phyloP scores from a whole-genome alignment of 2,113 vertebrate genomes.

The Thunnus maccoyii region DNA sequence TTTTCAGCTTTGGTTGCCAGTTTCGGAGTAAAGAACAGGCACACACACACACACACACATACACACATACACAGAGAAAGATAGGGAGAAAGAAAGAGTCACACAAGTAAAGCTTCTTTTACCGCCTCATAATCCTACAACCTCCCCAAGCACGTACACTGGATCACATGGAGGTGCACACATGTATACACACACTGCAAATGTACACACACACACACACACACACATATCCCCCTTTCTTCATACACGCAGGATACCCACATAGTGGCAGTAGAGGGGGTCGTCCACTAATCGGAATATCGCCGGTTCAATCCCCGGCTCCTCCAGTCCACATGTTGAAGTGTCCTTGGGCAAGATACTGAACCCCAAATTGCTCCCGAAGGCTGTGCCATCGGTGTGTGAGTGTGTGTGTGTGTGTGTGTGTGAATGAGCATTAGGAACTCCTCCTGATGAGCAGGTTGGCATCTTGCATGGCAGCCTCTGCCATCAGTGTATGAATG shows the following conservation, averaged over 20 bases:
- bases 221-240: not conserved
- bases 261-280: not conserved
- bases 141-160: not conserved
- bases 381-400: too few species aligned
- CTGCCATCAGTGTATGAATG: too few species aligned
- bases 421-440: too few species aligned
- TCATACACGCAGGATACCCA: slow-evolving; percentile 3
- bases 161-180: not conserved
- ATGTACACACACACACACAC: slow-evolving; percentile 16
- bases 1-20: slow-evolving; percentile 1
- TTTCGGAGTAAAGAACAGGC: slow-evolving; percentile 16
- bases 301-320: too few species aligned
- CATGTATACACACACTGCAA: not conserved
- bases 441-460: too few species aligned
- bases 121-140: not conserved
- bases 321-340: too few species aligned
- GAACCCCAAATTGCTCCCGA: too few species aligned
- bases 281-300: too few species aligned
- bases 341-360: too few species aligned
- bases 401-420: too few species aligned
- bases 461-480: too few species aligned
- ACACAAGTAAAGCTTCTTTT: slow-evolving; percentile 1
- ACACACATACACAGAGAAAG: not conserved
- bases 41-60: slow-evolving; percentile 7
- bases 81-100: not conserved